Percentiles rank a stretch among this genome's conserved stretches.
Evolutionary conservation across 1,140 invertebrate species (phyloP).

Genomic region (Physella acuta): DNA sequence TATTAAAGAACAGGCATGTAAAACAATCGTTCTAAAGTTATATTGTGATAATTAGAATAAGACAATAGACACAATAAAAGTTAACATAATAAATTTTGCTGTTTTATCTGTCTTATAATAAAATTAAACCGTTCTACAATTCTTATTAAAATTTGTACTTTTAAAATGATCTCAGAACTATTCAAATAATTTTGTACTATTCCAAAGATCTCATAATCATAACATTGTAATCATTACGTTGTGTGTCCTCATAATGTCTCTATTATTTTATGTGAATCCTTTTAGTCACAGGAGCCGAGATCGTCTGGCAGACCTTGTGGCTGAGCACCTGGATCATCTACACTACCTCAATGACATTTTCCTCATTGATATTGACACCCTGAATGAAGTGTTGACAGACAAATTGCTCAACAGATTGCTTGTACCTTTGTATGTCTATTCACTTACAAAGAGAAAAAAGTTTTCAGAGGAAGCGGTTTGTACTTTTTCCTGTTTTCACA

Average conservation of each 20-base stretch:
- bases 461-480: slow-evolving; percentile 39
- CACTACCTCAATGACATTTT: slow-evolving; percentile 98
- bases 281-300: slow-evolving; percentile 84
- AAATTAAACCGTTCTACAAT: no score
- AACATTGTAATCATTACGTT: background rate
- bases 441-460: slow-evolving; percentile 65
- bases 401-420: slow-evolving; percentile 90
- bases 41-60: no score
- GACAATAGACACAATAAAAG: no score
- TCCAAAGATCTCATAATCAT: no score
- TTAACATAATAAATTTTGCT: no score
- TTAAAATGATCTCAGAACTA: no score
- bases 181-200: no score
- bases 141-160: no score
- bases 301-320: slow-evolving; percentile 87
- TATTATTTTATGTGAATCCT: slow-evolving; percentile 12
- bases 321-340: slow-evolving; percentile 95
- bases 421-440: slow-evolving; percentile 92
- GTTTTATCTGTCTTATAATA: no score
- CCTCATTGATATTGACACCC: slow-evolving; percentile 83
- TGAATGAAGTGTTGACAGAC: slow-evolving; percentile 94
- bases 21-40: no score
- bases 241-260: slow-evolving; percentile 10
- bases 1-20: no score
- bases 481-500: no score